Percentiles rank a stretch among this genome's conserved stretches.
Conservation (phyloP, 64 coral and sea anemone species). For the Montipora foliosa region DNA sequence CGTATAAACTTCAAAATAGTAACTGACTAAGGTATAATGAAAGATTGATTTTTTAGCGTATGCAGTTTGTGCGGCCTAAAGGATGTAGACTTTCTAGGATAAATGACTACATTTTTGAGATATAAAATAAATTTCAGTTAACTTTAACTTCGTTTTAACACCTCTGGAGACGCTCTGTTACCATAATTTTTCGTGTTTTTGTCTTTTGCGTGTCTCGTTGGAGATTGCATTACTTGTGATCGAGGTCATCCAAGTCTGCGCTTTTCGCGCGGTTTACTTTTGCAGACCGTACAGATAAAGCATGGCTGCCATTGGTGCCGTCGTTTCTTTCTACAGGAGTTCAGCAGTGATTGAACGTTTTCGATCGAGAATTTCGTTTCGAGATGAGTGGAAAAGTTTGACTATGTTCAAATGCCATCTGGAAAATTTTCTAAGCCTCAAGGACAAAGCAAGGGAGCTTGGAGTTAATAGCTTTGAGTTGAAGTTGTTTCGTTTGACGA, state of each 20-base stretch:
- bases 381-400: conserved; percentile 18
- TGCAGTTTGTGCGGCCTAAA: neutral
- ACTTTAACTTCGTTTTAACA: conserved; percentile 42
- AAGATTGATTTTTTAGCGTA: neutral
- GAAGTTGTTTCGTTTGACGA: conserved; percentile 3
- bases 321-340: neutral
- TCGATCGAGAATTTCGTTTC: conserved; percentile 4
- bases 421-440: neutral
- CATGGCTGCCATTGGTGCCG: neutral
- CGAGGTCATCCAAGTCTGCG: neutral
- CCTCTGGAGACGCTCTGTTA: neutral
- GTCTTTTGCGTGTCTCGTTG: neutral
- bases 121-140: conserved; percentile 27
- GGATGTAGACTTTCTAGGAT: conserved; percentile 22
- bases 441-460: neutral
- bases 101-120: conserved; percentile 42
- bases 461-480: conserved; percentile 9
- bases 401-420: neutral
- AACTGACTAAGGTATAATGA: conserved; percentile 13
- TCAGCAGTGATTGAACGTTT: conserved; percentile 33
- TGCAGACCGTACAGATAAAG: neutral
- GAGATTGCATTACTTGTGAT: conserved; percentile 14
- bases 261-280: neutral
- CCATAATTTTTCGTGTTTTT: neutral
- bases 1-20: neutral